Evolutionary conservation across 2,113 vertebrate genomes (phyloP).

Genomic region (Planiliza haematocheilus): DNA sequence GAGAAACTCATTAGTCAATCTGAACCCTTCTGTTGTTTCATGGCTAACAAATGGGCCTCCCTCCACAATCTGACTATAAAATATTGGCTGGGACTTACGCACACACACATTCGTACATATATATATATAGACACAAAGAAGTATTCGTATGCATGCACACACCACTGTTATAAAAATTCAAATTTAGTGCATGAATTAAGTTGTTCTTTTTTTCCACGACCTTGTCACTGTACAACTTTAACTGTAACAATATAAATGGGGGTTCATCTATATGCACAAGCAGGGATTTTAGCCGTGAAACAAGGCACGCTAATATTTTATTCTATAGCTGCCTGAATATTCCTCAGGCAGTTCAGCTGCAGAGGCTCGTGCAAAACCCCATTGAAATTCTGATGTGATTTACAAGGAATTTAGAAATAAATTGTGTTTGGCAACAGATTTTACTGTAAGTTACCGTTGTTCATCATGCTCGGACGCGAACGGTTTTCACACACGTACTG

Average conservation of each 20-base stretch:
- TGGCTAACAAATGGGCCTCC: slow-evolving; percentile 83
- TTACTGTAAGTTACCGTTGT: slow-evolving; percentile 60
- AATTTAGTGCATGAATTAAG: slow-evolving; percentile 78
- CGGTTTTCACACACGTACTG: neutral
- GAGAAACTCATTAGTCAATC: slow-evolving; percentile 88
- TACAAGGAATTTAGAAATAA: slow-evolving; percentile 60
- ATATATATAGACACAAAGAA: slow-evolving; percentile 42
- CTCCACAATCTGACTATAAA: slow-evolving; percentile 79
- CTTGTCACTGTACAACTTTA: slow-evolving; percentile 77
- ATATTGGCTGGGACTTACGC: slow-evolving; percentile 68
- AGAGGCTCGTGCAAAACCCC: slow-evolving; percentile 33
- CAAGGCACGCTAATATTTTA: slow-evolving; percentile 67
- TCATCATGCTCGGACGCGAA: slow-evolving; percentile 28
- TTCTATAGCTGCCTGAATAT: slow-evolving; percentile 58
- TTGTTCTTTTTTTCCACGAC: slow-evolving; percentile 73
- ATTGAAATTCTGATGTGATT: slow-evolving; percentile 64
- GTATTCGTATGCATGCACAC: slow-evolving; percentile 57
- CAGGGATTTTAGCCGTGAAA: slow-evolving; percentile 67
- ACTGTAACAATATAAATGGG: slow-evolving; percentile 76
- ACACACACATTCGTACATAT: slow-evolving; percentile 33
- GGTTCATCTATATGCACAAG: slow-evolving; percentile 72
- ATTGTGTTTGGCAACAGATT: slow-evolving; percentile 46
- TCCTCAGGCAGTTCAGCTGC: slow-evolving; percentile 43
- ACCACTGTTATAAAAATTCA: slow-evolving; percentile 75
- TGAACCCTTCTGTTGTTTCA: slow-evolving; percentile 83